phyloP scores from a whole-genome alignment of 2,797 vertebrate species.

The Botia kubotai region DNA sequence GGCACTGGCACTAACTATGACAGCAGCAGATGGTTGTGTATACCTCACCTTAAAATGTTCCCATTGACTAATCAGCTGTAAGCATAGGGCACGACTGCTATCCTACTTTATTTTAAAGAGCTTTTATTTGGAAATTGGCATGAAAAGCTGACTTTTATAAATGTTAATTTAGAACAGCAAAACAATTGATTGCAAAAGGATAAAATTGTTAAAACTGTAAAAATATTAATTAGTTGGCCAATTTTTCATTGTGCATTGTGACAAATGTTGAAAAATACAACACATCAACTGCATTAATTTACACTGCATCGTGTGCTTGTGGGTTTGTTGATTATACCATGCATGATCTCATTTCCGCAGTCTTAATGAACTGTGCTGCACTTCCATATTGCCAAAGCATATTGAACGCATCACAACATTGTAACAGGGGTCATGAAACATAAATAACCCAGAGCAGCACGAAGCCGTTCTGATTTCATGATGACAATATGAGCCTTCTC shows the following conservation, averaged over 20 bases:
- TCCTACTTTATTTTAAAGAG: neutral
- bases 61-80: neutral
- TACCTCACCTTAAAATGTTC: neutral
- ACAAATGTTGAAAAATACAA: neutral
- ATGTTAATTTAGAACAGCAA: neutral
- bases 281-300: no score
- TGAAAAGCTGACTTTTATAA: neutral
- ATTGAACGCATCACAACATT: conserved; percentile 57
- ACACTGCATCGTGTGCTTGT: no score
- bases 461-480: conserved; percentile 47
- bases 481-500: conserved; percentile 41
- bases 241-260: neutral
- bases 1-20: neutral
- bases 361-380: conserved; percentile 36
- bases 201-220: neutral
- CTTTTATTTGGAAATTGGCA: neutral
- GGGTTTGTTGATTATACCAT: no score
- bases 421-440: conserved; percentile 62
- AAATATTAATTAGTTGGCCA: neutral
- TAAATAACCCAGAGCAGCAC: conserved; percentile 59
- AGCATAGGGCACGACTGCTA: neutral
- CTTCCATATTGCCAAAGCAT: conserved; percentile 22
- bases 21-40: neutral
- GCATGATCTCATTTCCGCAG: neutral
- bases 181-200: neutral